phyloP scores from a whole-genome alignment of 2,797 vertebrate genomes.

The Selene dorsalis region DNA sequence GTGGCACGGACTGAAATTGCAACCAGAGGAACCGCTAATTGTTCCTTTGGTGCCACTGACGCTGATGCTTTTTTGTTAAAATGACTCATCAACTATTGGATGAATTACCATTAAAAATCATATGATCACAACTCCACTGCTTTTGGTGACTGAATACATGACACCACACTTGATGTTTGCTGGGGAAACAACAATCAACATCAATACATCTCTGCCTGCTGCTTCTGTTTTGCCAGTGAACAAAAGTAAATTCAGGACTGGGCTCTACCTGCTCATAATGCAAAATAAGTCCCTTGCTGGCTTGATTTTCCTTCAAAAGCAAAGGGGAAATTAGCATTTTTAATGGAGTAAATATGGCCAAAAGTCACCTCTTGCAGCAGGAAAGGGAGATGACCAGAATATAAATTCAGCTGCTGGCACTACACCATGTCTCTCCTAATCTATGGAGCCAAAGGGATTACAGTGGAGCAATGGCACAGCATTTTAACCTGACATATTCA shows the following conservation, averaged over 20 bases:
- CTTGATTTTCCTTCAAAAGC: conserved; percentile 33
- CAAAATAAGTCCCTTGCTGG: conserved; percentile 25
- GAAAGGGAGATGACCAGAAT: conserved; percentile 54
- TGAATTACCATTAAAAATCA: neutral
- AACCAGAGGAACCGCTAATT: neutral
- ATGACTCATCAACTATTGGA: neutral
- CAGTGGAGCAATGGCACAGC: conserved; percentile 56
- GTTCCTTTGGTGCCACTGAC: neutral
- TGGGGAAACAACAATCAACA: conserved; percentile 12
- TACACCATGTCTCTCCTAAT: conserved; percentile 59
- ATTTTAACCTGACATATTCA: conserved; percentile 63
- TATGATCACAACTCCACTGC: neutral
- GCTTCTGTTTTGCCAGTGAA: conserved; percentile 5
- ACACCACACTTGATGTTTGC: conserved; percentile 5
- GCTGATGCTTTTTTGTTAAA: neutral
- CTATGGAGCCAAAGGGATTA: conserved; percentile 65
- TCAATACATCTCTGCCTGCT: neutral
- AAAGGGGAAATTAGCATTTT: conserved; percentile 42
- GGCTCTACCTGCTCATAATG: conserved; percentile 14
- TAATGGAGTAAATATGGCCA: conserved; percentile 46
- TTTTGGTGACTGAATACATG: conserved; percentile 18
- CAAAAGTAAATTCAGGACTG: conserved; percentile 17
- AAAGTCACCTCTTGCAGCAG: conserved; percentile 40
- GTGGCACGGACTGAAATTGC: too few species aligned
- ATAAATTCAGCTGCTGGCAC: conserved; percentile 53